A percentile compares a stretch with the other conserved stretches of the same genome.
Conservation (phyloP, 2,888 invertebrate genomes). For the Vanessa cardui region DNA sequence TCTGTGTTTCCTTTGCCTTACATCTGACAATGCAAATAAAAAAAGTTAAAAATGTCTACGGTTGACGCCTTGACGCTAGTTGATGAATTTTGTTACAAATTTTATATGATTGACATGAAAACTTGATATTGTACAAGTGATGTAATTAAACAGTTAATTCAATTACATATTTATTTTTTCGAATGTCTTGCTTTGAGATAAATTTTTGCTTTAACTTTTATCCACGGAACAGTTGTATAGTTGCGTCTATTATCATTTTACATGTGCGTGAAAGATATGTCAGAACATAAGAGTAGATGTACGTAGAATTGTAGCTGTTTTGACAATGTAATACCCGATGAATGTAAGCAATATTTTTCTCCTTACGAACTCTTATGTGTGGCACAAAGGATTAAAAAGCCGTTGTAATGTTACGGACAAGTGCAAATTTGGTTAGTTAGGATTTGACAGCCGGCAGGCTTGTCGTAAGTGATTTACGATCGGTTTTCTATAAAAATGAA, state of each 20-base stretch:
- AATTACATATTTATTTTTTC: conserved; percentile 45
- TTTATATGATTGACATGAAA: conserved; percentile 47
- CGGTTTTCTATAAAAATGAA: conserved; percentile 74
- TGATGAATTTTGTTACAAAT: conserved; percentile 57
- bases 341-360: conserved; percentile 46
- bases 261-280: conserved; percentile 77
- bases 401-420: conserved; percentile 71
- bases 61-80: conserved; percentile 76
- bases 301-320: conserved; percentile 59
- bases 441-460: conserved; percentile 79
- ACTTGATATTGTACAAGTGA: conserved; percentile 45
- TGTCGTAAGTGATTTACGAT: conserved; percentile 63
- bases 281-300: conserved; percentile 54
- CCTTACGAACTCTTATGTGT: conserved; percentile 46
- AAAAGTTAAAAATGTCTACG: conserved; percentile 61
- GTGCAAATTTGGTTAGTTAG: conserved; percentile 61
- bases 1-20: conserved; percentile 18
- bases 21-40: conserved; percentile 25
- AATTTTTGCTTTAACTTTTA: conserved; percentile 43
- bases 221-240: conserved; percentile 50
- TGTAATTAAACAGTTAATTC: conserved; percentile 45
- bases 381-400: conserved; percentile 48
- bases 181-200: conserved; percentile 55
- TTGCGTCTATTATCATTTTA: conserved; percentile 69
- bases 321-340: conserved; percentile 66